A percentile compares a stretch with the other conserved stretches of the same genome.
These are phyloP conservation scores for Dermatemys mawii DNA, from an alignment of 2,113 vertebrate species.

Conservation along the genomic window DNA sequence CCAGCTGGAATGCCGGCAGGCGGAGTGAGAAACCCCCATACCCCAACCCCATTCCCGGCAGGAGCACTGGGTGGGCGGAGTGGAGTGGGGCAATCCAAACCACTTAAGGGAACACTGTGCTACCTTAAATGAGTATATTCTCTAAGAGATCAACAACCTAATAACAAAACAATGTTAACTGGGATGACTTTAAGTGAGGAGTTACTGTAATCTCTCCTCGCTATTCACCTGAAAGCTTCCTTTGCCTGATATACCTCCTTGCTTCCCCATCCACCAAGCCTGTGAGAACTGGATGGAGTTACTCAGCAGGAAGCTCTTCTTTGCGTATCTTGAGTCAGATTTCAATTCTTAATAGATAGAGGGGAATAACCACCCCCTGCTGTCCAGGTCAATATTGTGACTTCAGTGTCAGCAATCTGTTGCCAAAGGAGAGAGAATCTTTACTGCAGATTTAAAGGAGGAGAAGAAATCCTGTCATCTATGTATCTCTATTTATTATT, in stretches of 20 bases:
- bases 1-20: too few species aligned
- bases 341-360: conserved; percentile 4
- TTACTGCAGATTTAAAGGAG: background rate
- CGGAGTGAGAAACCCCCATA: too few species aligned
- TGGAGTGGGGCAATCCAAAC: too few species aligned
- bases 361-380: background rate
- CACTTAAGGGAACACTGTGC: too few species aligned
- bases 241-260: background rate
- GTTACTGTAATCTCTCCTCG: background rate
- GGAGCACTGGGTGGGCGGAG: too few species aligned
- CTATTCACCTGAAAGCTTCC: background rate
- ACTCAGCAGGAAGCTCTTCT: background rate
- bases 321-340: background rate
- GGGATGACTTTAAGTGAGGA: too few species aligned
- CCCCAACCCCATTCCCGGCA: too few species aligned
- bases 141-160: too few species aligned
- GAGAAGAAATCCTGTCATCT: background rate
- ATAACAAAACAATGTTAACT: too few species aligned
- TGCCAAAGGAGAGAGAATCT: background rate
- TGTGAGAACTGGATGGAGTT: background rate
- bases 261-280: background rate
- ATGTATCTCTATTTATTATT: background rate
- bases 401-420: background rate
- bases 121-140: too few species aligned
- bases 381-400: background rate